Conservation (phyloP, 2,888 invertebrate genomes). For the Terebella lapidaria region DNA sequence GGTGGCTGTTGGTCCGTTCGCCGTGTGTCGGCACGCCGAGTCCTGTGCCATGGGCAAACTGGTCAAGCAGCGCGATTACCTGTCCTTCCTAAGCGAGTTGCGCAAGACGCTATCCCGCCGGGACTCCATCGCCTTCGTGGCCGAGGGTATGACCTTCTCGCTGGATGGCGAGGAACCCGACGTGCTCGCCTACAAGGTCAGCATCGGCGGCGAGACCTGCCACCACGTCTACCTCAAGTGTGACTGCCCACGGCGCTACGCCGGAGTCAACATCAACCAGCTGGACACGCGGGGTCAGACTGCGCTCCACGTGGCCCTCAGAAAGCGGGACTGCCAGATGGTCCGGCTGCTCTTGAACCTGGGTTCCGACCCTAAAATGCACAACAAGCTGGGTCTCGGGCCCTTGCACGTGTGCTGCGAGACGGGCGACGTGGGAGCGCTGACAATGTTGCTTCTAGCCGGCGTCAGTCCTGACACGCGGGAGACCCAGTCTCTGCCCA, state of each 20-base stretch:
- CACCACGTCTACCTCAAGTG: background rate
- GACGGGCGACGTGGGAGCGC: background rate
- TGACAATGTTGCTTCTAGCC: background rate
- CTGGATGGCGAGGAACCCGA: background rate
- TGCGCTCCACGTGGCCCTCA: background rate
- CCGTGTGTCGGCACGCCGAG: background rate
- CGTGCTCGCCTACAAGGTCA: background rate
- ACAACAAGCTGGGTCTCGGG: background rate
- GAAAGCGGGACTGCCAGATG: background rate
- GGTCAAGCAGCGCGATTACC: background rate
- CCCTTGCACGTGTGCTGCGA: background rate
- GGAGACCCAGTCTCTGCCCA: background rate
- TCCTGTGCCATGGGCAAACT: background rate
- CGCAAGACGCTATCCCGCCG: background rate
- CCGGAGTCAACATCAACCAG: slow-evolving; percentile 1
- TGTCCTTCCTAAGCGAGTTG: background rate
- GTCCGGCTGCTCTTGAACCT: background rate
- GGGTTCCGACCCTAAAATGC: background rate
- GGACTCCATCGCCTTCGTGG: background rate
- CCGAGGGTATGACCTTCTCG: background rate
- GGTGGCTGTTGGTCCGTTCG: background rate
- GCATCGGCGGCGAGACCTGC: background rate
- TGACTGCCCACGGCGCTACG: background rate
- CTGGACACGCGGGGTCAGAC: slow-evolving; percentile 1
- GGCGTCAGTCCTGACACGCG: background rate